Percentiles rank a stretch among this genome's conserved stretches.
Evolutionary conservation across 2,888 invertebrate genomes (phyloP).

Genomic region (Trichopoda pennipes): DNA sequence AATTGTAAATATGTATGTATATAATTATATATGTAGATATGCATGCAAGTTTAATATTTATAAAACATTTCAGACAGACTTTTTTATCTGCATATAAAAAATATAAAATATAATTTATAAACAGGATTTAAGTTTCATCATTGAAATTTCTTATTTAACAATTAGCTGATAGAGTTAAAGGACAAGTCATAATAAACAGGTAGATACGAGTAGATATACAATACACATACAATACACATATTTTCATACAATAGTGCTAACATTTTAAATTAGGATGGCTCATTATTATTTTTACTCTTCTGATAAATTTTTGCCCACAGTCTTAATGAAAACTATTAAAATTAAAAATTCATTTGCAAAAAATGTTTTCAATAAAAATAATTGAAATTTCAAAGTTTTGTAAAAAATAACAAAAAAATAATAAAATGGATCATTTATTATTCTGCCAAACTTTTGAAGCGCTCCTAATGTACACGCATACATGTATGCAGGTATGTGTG

Average conservation of each 20-base stretch:
- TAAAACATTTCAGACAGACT: too few species aligned
- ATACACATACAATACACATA: not conserved
- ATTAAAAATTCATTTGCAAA: too few species aligned
- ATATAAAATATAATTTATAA: constrained; percentile 36
- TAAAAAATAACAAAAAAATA: too few species aligned
- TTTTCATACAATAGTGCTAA: not conserved
- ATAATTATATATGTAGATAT: not conserved
- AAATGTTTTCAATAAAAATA: too few species aligned
- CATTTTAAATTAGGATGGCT: not conserved
- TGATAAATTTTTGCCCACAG: too few species aligned
- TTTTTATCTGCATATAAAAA: not conserved
- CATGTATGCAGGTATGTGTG: constrained; percentile 1
- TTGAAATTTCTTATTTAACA: constrained; percentile 44
- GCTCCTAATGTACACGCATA: constrained; percentile 3
- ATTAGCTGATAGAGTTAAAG: constrained; percentile 48
- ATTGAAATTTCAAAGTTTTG: too few species aligned
- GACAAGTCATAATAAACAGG: constrained; percentile 26
- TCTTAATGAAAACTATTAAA: too few species aligned
- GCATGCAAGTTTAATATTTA: too few species aligned
- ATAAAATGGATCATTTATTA: too few species aligned
- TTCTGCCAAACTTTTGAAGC: too few species aligned
- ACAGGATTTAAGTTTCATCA: constrained; percentile 44
- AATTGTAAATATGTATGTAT: not conserved
- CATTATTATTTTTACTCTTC: not conserved
- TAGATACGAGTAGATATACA: not conserved